These are phyloP conservation scores for Doris montereyensis DNA, from an alignment of 2,888 invertebrate genomes.

Conservation along the genomic window DNA sequence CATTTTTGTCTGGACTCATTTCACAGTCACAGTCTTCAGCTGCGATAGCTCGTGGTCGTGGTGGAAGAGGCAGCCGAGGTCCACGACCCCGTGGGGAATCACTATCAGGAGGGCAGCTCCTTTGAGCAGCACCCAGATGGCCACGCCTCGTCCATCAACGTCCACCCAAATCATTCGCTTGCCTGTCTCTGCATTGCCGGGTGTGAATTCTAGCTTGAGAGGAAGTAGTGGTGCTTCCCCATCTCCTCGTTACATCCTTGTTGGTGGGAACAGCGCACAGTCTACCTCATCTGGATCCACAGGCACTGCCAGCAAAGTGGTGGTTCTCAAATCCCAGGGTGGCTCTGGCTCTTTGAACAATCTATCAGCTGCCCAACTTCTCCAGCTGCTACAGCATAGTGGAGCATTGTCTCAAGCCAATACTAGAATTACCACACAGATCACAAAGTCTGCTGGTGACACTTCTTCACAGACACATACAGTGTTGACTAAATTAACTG, in stretches of 20 bases:
- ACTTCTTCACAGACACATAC: conserved; percentile 26
- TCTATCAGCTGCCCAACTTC: conserved; percentile 18
- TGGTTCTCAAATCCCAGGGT: conserved; percentile 30
- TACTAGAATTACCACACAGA: conserved; percentile 14
- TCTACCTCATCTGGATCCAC: not conserved
- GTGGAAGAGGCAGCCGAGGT: conserved; percentile 30
- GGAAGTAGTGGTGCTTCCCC: not conserved
- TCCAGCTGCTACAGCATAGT: conserved; percentile 36
- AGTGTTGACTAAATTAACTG: not conserved
- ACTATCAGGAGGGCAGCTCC: not conserved
- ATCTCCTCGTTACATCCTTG: not conserved
- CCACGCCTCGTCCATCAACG: not conserved
- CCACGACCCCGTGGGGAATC: not conserved
- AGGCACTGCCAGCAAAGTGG: conserved; percentile 24
- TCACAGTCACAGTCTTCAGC: conserved; percentile 22
- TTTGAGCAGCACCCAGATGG: not conserved
- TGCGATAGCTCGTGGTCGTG: conserved; percentile 32
- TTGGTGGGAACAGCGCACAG: not conserved
- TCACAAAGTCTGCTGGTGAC: not conserved
- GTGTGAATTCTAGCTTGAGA: not conserved
- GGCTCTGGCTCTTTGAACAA: not conserved
- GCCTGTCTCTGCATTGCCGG: conserved; percentile 23
- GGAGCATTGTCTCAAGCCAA: conserved; percentile 28
- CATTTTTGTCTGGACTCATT: conserved; percentile 11
- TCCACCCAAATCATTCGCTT: conserved; percentile 25